These are phyloP conservation scores for Ceratina australensis DNA, from an alignment of 1,140 invertebrate species.

Conservation along the genomic window DNA sequence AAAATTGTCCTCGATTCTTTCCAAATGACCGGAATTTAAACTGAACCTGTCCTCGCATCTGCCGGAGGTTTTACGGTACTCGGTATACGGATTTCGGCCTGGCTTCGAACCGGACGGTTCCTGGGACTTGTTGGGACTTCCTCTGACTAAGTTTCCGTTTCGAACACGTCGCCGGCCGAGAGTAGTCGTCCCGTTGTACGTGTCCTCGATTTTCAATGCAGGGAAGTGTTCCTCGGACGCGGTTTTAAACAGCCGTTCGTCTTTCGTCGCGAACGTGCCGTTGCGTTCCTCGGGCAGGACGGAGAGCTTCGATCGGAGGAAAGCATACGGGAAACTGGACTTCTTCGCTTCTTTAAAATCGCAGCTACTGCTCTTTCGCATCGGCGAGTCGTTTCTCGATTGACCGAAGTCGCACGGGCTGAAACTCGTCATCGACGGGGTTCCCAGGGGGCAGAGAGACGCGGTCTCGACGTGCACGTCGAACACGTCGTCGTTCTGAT, in stretches of 20 bases:
- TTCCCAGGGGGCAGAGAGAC: slow-evolving; percentile 15
- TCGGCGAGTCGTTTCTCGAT: slow-evolving; percentile 55
- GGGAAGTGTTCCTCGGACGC: slow-evolving; percentile 79
- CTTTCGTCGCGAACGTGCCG: slow-evolving; percentile 65
- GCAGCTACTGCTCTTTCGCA: slow-evolving; percentile 75
- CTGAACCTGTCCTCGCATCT: slow-evolving; percentile 72
- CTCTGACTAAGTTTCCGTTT: slow-evolving; percentile 35
- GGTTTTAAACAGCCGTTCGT: slow-evolving; percentile 75
- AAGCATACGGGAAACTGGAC: slow-evolving; percentile 88
- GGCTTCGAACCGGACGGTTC: slow-evolving; percentile 50
- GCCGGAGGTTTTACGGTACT: slow-evolving; percentile 58
- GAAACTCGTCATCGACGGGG: slow-evolving; percentile 52
- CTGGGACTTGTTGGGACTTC: slow-evolving; percentile 53
- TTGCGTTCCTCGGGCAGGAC: slow-evolving; percentile 87
- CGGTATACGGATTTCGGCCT: slow-evolving; percentile 68
- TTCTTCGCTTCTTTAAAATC: slow-evolving; percentile 80
- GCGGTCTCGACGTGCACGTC: slow-evolving; percentile 38
- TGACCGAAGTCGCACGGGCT: slow-evolving; percentile 72
- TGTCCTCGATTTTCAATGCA: slow-evolving; percentile 71
- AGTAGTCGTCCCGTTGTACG: slow-evolving; percentile 74
- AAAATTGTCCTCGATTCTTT: slow-evolving; percentile 69
- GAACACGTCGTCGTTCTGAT: slow-evolving; percentile 61
- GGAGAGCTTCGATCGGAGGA: slow-evolving; percentile 86
- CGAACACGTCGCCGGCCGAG: slow-evolving; percentile 72
- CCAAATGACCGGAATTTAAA: slow-evolving; percentile 66